These are phyloP conservation scores for Neosalanx taihuensis DNA, from an alignment of 2,797 vertebrate species.

Conservation along the genomic window DNA sequence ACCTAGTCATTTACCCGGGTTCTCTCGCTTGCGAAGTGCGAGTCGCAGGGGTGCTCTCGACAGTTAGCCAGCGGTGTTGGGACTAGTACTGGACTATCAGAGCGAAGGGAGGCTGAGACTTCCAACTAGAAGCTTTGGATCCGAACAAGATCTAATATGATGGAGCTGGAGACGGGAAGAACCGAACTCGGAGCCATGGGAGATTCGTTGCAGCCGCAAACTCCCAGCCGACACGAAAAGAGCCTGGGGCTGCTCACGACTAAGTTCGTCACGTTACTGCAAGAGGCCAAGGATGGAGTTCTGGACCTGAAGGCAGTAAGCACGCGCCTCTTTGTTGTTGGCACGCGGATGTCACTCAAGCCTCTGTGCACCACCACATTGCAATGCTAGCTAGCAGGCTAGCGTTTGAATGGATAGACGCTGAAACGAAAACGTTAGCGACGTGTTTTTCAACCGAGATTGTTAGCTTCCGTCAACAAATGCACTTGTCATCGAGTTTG, in stretches of 20 bases:
- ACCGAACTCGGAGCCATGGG: slow-evolving; percentile 76
- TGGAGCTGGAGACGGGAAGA: slow-evolving; percentile 76
- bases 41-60: slow-evolving; percentile 43
- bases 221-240: slow-evolving; percentile 95
- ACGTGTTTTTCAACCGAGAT: too few species aligned
- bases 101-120: not conserved
- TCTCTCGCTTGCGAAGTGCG: slow-evolving; percentile 30
- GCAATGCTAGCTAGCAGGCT: slow-evolving; percentile 31
- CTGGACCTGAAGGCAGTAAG: slow-evolving; percentile 94
- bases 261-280: slow-evolving; percentile 93
- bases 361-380: slow-evolving; percentile 41
- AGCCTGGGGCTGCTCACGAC: slow-evolving; percentile 94
- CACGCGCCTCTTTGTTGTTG: slow-evolving; percentile 64
- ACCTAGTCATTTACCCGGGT: slow-evolving; percentile 9
- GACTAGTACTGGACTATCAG: too few species aligned
- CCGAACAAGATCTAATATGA: slow-evolving; percentile 37
- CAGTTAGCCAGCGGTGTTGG: slow-evolving; percentile 49
- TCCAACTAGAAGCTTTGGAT: slow-evolving; percentile 47
- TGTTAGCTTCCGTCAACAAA: not conserved
- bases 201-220: slow-evolving; percentile 82
- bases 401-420: accelerated
- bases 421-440: slow-evolving; percentile 21
- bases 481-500: too few species aligned
- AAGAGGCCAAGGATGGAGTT: slow-evolving; percentile 96
- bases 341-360: slow-evolving; percentile 67